Evolutionary conservation across 2,113 vertebrate genomes (phyloP).

Genomic region (Passer domesticus): DNA sequence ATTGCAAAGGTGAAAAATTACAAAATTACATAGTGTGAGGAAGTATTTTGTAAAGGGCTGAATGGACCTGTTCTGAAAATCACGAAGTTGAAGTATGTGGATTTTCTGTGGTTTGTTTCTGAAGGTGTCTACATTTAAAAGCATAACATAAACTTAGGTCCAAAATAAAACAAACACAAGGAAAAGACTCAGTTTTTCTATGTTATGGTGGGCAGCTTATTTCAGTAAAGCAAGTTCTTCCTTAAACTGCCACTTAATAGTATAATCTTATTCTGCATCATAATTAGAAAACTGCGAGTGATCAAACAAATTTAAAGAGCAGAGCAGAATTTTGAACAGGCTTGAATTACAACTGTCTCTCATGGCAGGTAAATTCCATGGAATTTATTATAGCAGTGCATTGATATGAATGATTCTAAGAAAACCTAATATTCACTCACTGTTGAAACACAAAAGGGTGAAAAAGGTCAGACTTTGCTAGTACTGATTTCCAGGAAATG

Average conservation of each 20-base stretch:
- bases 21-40: fast-evolving
- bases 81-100: background rate
- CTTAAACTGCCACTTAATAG: background rate
- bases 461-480: background rate
- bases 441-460: background rate
- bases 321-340: background rate
- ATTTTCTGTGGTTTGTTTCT: background rate
- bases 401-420: background rate
- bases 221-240: background rate
- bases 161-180: background rate
- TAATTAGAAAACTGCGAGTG: background rate
- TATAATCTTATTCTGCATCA: background rate
- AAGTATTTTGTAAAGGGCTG: background rate
- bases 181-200: background rate
- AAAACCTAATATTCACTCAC: background rate
- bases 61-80: background rate
- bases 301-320: background rate
- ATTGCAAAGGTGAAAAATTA: background rate
- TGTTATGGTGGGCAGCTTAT: background rate
- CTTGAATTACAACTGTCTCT: background rate
- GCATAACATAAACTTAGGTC: background rate
- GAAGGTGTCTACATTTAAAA: background rate
- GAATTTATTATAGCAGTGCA: background rate
- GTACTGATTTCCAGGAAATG: conserved; percentile 21
- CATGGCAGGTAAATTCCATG: background rate